Evolutionary conservation across 2,113 vertebrate genomes (phyloP).

Genomic region (Elephas maximus): DNA sequence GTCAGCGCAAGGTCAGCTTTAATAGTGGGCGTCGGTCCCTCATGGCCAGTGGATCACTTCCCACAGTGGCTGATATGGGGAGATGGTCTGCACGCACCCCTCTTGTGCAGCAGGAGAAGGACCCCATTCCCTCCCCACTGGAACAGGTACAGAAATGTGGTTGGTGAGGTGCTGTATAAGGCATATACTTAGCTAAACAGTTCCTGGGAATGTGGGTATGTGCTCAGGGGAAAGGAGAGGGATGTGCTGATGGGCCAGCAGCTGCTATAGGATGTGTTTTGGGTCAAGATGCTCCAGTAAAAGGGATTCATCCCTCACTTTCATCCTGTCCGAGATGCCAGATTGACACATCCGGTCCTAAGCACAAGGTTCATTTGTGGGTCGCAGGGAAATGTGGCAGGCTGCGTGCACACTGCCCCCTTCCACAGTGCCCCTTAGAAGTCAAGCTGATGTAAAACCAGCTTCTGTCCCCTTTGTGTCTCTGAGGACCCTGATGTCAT

Average conservation of each 20-base stretch:
- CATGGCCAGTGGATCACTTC: neutral
- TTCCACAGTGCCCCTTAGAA: neutral
- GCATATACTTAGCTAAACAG: neutral
- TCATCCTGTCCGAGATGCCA: neutral
- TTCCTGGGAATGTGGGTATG: neutral
- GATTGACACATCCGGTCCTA: neutral
- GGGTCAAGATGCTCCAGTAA: neutral
- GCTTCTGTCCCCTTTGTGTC: neutral
- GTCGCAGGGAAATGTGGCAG: neutral
- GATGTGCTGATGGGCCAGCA: neutral
- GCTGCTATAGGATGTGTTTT: neutral
- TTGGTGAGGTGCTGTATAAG: neutral
- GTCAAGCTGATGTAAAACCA: neutral
- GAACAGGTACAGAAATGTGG: neutral
- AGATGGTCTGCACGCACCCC: neutral
- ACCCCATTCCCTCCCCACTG: neutral
- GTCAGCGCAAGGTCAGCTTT: neutral
- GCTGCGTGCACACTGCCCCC: neutral
- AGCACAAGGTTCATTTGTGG: neutral
- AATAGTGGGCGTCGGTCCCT: neutral
- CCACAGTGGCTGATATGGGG: neutral
- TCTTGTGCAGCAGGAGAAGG: neutral
- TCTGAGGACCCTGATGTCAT: neutral
- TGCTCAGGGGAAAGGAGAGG: neutral
- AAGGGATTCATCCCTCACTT: neutral